Base-by-base conservation (phyloP, 2,797 vertebrate species). In the Oceanodroma leucorhoa region DNA sequence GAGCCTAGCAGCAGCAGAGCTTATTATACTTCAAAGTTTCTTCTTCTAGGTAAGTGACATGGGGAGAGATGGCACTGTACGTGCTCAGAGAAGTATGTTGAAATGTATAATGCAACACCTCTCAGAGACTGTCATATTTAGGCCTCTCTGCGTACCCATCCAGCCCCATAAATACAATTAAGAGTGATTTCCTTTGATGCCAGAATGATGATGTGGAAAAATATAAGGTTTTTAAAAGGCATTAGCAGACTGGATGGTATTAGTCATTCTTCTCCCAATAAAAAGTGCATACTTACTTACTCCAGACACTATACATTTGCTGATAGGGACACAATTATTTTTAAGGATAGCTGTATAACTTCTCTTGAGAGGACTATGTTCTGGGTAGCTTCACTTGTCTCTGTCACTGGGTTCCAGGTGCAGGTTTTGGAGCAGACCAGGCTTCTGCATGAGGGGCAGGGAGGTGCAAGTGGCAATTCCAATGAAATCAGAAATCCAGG, bases 1-100 rank as follows among this genome's bases (percentile, higher is more conserved):
- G 48, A 41, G 27, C 38, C 41, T 87, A 43, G 65, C 61, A 92
- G 90, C 38, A 67, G 53, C 61, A 87, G 48, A 66, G 50, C 41
- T 94, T 85, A 48, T 11, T 89, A 34, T 40, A 81, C 75, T 93
- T 96, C 78, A 60, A 45, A 93, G 84, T 85, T 85, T 78, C 67
- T 78, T 84, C 12, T 87, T 91, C 57, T 46, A 26, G 81, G 8
- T 89, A 48, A 79, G 65, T 77, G 71, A 46, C 50, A 17, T 27
- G 61, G 38, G 55, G 61, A 82, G 38, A 83, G 34, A 38, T 40
- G 36, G 17, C 55, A 45, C 23, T 53, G 46, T 34, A 62, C 0
- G 0, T 77, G 11, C 78, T 94, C 14, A 10, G 55, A 86, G 66
- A 70, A 46, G 23, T 87, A 11, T 27, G 23, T 23, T 78, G 69